A percentile compares a stretch with the other conserved stretches of the same genome.
Conservation (phyloP, 2,113 vertebrate genomes). For the Toxotes jaculatrix region DNA sequence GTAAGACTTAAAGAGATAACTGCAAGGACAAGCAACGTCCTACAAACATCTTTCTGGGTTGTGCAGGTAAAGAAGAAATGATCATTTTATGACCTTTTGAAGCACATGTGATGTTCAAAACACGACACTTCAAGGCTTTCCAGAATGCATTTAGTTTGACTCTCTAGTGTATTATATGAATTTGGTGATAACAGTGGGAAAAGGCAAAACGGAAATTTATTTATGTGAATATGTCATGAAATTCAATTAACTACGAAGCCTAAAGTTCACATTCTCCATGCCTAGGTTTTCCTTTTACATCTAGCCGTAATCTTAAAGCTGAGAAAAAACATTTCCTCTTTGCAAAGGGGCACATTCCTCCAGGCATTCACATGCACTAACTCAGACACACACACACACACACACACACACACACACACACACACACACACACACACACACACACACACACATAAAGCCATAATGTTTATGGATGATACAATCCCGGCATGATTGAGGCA, state of each 20-base stretch:
- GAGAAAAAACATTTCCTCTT: slow-evolving; percentile 39
- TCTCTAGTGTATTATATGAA: slow-evolving; percentile 15
- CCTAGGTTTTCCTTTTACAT: slow-evolving; percentile 21
- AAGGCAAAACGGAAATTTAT: not conserved
- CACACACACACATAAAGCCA: slow-evolving; percentile 7
- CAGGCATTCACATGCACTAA: not conserved
- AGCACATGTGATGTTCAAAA: not conserved
- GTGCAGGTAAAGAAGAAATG: not conserved
- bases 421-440: slow-evolving; percentile 15
- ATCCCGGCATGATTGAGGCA: slow-evolving; percentile 64
- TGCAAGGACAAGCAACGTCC: accelerated
- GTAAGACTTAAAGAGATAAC: not conserved
- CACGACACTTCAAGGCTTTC: not conserved
- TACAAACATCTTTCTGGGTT: not conserved
- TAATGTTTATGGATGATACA: slow-evolving; percentile 70
- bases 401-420: not conserved
- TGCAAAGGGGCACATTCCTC: slow-evolving; percentile 20
- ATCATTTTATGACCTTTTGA: slow-evolving; percentile 12
- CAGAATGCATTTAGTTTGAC: not conserved
- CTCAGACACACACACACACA: not conserved
- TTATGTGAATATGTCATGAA: slow-evolving; percentile 54
- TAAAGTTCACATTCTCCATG: slow-evolving; percentile 30
- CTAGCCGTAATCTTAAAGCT: slow-evolving; percentile 22
- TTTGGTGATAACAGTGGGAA: slow-evolving; percentile 21
- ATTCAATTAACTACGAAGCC: slow-evolving; percentile 50